A percentile compares a stretch with the other conserved stretches of the same genome.
These are phyloP conservation scores for Synodontis membranacea DNA, from an alignment of 2,113 vertebrate species.

Conservation along the genomic window DNA sequence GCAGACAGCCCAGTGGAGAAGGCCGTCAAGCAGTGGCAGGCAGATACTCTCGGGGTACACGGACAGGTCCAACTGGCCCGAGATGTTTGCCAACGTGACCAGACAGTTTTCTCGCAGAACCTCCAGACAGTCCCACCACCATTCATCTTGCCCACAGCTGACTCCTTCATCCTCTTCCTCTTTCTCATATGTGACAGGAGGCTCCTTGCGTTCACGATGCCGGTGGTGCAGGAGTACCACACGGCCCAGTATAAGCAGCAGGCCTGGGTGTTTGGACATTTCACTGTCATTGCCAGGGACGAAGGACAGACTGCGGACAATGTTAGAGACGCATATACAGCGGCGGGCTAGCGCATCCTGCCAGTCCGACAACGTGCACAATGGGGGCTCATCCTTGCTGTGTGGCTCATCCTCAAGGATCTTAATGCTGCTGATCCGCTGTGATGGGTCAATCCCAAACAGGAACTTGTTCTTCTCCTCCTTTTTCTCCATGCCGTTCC, in stretches of 20 bases:
- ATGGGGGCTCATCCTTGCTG: constrained; percentile 95
- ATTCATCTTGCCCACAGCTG: constrained; percentile 92
- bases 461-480: constrained; percentile 85
- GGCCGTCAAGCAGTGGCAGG: constrained; percentile 94
- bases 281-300: constrained; percentile 94
- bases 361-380: constrained; percentile 93
- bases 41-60: constrained; percentile 97
- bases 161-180: constrained; percentile 95
- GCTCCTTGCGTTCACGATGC: constrained; percentile 95
- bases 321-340: constrained; percentile 94
- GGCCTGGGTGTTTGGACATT: constrained; percentile 96
- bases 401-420: constrained; percentile 96
- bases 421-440: constrained; percentile 84
- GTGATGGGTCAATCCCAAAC: constrained; percentile 80
- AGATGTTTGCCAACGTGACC: constrained; percentile 97
- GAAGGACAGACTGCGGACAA: constrained; percentile 95
- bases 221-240: constrained; percentile 94
- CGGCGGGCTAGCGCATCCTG: constrained; percentile 93
- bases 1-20: constrained; percentile 98
- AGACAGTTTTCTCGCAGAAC: constrained; percentile 93
- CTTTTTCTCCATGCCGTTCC: constrained; percentile 66
- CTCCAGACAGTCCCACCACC: constrained; percentile 99
- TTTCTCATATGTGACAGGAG: constrained; percentile 93
- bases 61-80: constrained; percentile 96
- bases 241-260: constrained; percentile 91